Evolutionary conservation across 2,888 invertebrate species (phyloP).

Genomic region (Neoascia interrupta): DNA sequence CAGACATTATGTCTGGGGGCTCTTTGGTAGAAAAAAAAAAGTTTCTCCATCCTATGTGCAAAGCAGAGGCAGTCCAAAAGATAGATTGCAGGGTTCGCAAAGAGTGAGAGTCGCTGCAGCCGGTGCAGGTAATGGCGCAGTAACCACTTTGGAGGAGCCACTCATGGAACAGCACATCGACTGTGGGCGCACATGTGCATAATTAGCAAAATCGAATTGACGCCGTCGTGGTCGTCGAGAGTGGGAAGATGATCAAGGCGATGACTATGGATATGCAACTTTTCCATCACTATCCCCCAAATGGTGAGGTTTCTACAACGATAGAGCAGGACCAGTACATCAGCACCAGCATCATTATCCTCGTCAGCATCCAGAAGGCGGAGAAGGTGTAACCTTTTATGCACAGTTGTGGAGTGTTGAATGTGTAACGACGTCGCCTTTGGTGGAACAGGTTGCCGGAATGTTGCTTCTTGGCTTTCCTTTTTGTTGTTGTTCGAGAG

Average conservation of each 20-base stretch:
- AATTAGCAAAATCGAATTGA: conserved; percentile 67
- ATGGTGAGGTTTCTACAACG: too few relatives aligned
- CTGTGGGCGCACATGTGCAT: conserved; percentile 67
- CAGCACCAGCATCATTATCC: conserved; percentile 1
- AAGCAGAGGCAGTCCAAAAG: conserved; percentile 13
- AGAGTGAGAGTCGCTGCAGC: conserved; percentile 6
- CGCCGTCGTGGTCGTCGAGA: conserved; percentile 18
- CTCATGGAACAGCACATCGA: conserved; percentile 44
- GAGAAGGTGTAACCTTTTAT: conserved; percentile 47
- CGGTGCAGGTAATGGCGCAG: conserved; percentile 32
- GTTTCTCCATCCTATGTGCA: conserved; percentile 44
- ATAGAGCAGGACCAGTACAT: conserved; percentile 12
- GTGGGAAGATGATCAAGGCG: conserved; percentile 19
- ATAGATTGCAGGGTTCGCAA: conserved; percentile 19
- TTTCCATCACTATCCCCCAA: too few relatives aligned
- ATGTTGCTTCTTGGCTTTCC: conserved; percentile 6
- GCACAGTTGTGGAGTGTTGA: conserved; percentile 42
- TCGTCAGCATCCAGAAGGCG: conserved; percentile 30
- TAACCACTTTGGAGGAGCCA: conserved; percentile 43
- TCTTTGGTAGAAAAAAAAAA: conserved; percentile 46
- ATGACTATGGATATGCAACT: conserved; percentile 25
- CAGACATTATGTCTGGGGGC: conserved; percentile 60
- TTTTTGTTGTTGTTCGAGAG: not conserved
- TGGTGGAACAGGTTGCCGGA: conserved; percentile 44
- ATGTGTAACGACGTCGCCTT: conserved; percentile 49